Base-by-base conservation (phyloP, 2,113 vertebrate species). In the Columba livia region DNA sequence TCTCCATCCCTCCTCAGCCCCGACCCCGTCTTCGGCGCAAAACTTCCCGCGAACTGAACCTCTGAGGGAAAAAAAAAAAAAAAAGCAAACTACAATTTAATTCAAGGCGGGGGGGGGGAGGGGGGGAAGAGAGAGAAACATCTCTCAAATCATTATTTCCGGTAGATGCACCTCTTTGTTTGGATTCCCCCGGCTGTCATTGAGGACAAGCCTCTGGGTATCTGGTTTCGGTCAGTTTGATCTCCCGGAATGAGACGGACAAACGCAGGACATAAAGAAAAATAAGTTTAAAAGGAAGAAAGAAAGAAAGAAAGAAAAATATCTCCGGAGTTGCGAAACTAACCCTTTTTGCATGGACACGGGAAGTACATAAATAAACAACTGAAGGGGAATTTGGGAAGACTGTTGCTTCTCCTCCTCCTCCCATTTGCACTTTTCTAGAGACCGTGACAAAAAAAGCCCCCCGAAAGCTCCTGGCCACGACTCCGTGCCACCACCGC, bases 121-220 rank as follows among this genome's bases (percentile, higher is more conserved):
- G 83, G 36, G 64, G 77, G 94, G 58, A 83, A 86, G 91, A 78
- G 91, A 89, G 75, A 88, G 91, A 88, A 88, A 93, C 89, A 95
- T 93, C 97, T 97, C 97, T 97, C 95, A 93, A 96, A 97, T 97
- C 97, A 94, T 97, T 96, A 97, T 98, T 98, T 98, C 97, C 97
- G 96, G 96, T 97, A 97, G 97, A 98, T 97, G 98, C 98, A 96
- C 98, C 98, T 98, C 98, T 98, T 98, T 98, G 98, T 98, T 97
- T 97, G 97, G 96, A 97, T 97, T 97, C 96, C 96, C 96, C 96
- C 88, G 97, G 93, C 96, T 95, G 95, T 96, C 97, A 93, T 54
- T 38, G 96, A 82, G 97, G 85, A 95, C 93, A 44, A 93, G 85
- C 57, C 92, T 89, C 95, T 88, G 71, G 95, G 87, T 89, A 94